These are phyloP conservation scores for Tadarida brasiliensis DNA, from an alignment of 2,797 vertebrate genomes.

Conservation along the genomic window DNA sequence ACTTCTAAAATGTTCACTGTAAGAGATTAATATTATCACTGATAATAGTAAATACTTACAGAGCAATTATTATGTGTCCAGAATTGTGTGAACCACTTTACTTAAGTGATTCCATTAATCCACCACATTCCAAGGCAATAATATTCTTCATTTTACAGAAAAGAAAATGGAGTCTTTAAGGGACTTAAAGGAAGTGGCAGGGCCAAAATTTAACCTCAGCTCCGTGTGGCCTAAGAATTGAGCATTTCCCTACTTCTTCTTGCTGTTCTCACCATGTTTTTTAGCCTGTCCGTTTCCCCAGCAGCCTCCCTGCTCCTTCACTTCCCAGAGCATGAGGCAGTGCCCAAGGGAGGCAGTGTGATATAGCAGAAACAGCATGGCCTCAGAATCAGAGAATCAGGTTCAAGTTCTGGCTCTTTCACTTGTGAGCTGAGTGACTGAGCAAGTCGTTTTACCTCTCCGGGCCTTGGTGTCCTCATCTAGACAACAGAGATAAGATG, in stretches of 20 bases:
- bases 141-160: slow-evolving; percentile 31
- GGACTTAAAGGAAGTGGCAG: neutral
- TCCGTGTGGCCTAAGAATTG: neutral
- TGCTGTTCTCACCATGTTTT: neutral
- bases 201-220: neutral
- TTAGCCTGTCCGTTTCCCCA: neutral
- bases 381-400: neutral
- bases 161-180: neutral
- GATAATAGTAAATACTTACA: neutral
- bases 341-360: rapidly evolving
- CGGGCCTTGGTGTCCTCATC: neutral
- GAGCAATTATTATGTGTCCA: neutral
- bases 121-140: neutral
- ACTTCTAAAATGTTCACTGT: neutral
- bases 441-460: neutral
- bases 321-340: neutral
- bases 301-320: neutral
- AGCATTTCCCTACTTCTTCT: neutral
- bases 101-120: neutral
- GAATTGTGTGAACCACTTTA: neutral
- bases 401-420: neutral
- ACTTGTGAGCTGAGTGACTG: neutral
- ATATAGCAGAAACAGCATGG: neutral
- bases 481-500: neutral
- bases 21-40: neutral